Conservation (phyloP, 1,140 invertebrate species). For the Aphaenogaster ashmeadi region DNA sequence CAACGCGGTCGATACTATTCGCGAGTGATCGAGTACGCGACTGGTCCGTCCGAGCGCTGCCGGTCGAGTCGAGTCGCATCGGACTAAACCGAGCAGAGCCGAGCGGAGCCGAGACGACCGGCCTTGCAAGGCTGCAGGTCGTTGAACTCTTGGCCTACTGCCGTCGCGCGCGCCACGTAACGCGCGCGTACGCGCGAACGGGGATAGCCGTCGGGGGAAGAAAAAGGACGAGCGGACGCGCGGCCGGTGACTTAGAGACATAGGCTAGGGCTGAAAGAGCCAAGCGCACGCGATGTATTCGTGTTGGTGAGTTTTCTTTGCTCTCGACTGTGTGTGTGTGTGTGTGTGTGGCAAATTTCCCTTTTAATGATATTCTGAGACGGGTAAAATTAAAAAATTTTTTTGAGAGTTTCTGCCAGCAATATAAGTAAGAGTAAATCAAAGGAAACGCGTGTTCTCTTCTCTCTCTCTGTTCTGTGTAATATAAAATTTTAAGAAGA, state of each 20-base stretch:
- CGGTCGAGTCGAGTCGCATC: conserved; percentile 29
- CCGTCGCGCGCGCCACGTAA: conserved; percentile 75
- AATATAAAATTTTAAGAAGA: not conserved
- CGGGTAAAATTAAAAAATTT: not conserved
- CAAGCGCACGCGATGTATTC: conserved; percentile 8
- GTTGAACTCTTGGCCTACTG: conserved; percentile 85
- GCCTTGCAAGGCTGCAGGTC: conserved; percentile 86
- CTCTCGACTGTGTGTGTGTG: not conserved
- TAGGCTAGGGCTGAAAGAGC: conserved; percentile 34
- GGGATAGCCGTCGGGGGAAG: conserved; percentile 68
- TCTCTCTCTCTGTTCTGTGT: not conserved
- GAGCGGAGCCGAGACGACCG: conserved; percentile 69
- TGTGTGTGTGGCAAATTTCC: not conserved
- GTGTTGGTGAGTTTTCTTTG: not conserved
- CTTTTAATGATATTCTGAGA: not conserved
- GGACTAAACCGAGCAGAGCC: conserved; percentile 20
- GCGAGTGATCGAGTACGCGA: conserved; percentile 30
- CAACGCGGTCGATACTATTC: conserved; percentile 65
- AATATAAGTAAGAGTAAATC: not conserved
- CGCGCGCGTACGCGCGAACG: conserved; percentile 72
- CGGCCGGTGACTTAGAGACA: conserved; percentile 31
- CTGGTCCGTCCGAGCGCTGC: conserved; percentile 25
- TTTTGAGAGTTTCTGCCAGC: conserved; percentile 1
- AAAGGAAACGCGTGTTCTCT: not conserved
- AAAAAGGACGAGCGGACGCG: conserved; percentile 64